Base-by-base conservation (phyloP, 2,113 vertebrate genomes). In the Cebidichthys violaceus region DNA sequence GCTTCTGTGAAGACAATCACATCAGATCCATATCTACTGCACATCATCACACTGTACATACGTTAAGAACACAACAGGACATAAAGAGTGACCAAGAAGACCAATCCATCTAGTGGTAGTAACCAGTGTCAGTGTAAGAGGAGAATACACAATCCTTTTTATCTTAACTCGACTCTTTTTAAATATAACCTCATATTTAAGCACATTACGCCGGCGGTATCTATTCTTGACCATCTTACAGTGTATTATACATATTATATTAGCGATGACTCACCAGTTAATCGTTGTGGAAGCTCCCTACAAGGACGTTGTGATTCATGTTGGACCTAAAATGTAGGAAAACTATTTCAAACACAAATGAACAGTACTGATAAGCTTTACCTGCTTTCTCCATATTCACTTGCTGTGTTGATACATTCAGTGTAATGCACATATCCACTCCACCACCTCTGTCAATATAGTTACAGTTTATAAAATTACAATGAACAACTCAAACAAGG, bases 191-290 rank as follows among this genome's bases (percentile, higher is more conserved):
- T 37, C 17, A 77, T 22, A 72, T 61, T n/a, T 52, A 6, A n/a
- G 11, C 18, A 33, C 33, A n/a, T 22, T 64, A 6, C 31, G 41
- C 43, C 27, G 35, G 0, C 33, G 2, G 15, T 17, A 47, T 37
- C 15, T 3, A 18, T 31, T 11, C 29, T n/a, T 47, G 8, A 1
- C 4, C 18, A 50, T 61, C 6, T 52, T 14, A 64, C 22, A 8
- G 2, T 69, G 22, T 24, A 14, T 50, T 52, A 2, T 39, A 4
- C 4, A 33, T 27, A 0, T 15, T 55, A 20, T 37, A 27, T 11
- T 18, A 59, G n/a, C 18, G 60, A 62, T 15, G 18, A 89, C 85
- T 89, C 65, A 91, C 89, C 89, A 22, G n/a, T 11, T 18, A 33
- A 6, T 15, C 11, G 67, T 37, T 66, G 5, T n/a, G 15, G 70